Evolutionary conservation across 2,113 vertebrate genomes (phyloP), one percentile per base, ranked within the genome.

Genomic region (Aptenodytes patagonicus): DNA sequence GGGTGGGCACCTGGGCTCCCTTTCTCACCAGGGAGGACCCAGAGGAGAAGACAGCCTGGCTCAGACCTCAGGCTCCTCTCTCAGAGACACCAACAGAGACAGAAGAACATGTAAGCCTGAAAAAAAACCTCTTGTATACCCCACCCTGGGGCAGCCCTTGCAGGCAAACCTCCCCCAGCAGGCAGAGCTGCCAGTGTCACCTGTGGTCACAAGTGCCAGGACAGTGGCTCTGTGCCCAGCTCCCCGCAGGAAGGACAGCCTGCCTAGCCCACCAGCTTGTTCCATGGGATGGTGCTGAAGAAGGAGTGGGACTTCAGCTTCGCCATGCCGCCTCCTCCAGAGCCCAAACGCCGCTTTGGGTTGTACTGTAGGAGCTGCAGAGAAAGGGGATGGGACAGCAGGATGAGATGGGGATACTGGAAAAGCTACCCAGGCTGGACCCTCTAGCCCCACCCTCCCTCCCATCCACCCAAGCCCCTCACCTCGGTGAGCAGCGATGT

Each of bases 231-330:
- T 9, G 25, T 10, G 28, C 81, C 34, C 77, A 28, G 64, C 46
- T 86, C 29, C 28, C 44, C 6, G 19, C 0, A 0, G 58, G 72
- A 64, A 72, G 61, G 32, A 72, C 5, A 69, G 76, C 66, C 87
- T 76, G 58, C 38, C 91, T 98, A 99, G 91, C 98, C 98, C 88
- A 95, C 96, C 95, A 99, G 97, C 68, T 98, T 98, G 94, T 97
- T 98, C 99, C 99, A 99, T 0, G 98, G 98, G 83, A 99, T 72
- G 0, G 97, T 87, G 55, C 97, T 98, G 97, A 99, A 99, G 97
- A 99, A 99, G 15, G 99, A 98, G 71, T 99, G 99, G 80, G 99
- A 98, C 97, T 99, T 99, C 93, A 99, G 99, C 97, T 98, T 99
- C 3, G 97, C 96, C 57, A 99, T 98, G 3, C 99, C 99, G 4